Base-by-base conservation (phyloP, 2,888 invertebrate species). In the Pterostichus niger region DNA sequence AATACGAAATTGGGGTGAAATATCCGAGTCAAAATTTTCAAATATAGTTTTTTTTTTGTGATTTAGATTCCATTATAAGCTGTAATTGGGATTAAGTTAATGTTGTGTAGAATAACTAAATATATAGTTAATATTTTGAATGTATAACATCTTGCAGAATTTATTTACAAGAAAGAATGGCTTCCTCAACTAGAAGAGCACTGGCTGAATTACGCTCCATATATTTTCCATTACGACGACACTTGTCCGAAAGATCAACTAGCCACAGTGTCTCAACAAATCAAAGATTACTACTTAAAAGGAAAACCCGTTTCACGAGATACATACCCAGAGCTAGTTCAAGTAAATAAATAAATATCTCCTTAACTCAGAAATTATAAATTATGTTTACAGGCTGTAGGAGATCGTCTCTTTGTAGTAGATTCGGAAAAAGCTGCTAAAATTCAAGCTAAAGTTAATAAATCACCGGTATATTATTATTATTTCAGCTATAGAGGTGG, bases 401-500 rank as follows among this genome's bases (percentile, higher is more conserved):
- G 94, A 0, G 95, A 95, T 88, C 90, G 94, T 7, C 88, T 94
- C 0, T 95, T 95, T 87, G 89, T 91, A 0, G 91, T 89, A 1
- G 93, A 93, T 54, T 92, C 93, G 0, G 93, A 93, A 61, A 91
- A 91, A 84, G 89, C 93, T 13, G 92, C 93, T 0, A 91, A 92
- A 85, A 86, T 93, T 68, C 94, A 94, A 86, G 92, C 93, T 0
- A 86, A 89, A 13, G 90, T 89, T 52, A 91, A 92, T 0, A 90
- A 91, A n/a, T 92, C 93, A 84, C 93, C 94, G 0, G 92, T 94
- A 2, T 94, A 93, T 89, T 90, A 93, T 84, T 95, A 94, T 87
- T 90, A 92, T 11, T 95, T 93, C 87, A 89, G 92, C 4, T 93
- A 92, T 88, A 91, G 93, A 75, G 93, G 93, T 0, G 88, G 89